Base-by-base conservation (phyloP, 2,888 invertebrate species). In the Callosobruchus maculatus region DNA sequence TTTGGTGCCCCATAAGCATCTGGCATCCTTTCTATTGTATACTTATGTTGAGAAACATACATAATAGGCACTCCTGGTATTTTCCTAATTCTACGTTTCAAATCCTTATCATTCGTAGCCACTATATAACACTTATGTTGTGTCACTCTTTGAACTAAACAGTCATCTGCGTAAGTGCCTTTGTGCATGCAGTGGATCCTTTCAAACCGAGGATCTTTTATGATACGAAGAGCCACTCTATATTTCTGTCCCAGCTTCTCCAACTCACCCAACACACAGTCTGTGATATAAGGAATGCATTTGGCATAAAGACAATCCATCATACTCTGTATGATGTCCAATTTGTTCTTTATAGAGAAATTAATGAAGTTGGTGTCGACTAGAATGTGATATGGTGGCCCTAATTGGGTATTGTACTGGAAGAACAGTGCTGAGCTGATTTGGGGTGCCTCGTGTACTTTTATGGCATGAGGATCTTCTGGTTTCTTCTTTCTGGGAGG, bases 101-200 rank as follows among this genome's bases (percentile, higher is more conserved):
- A 89, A 86, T 99, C 99, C 87, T 96, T 98, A 87, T 99, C 99
- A 89, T 98, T 99, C 20, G 99, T 99, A 0, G 98, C 99, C 49
- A 99, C 98, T 83, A 99, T 99, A 86, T 98, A 99, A 89, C 99
- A 99, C 86, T 99, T 99, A 87, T 99, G 98, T 90, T 99, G 97
- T 2, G 94, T 97, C 0, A 99, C 95, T 82, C 99, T 90, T 84
- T 99, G 95, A 0, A 99, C 96, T 74, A 99, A 89, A 86, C 99
- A 99, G 87, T 99, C 99, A 88, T 99, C 99, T 76, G 99, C 99
- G 89, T 99, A 99, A 0, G 97, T 98, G 22, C 99, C 99, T 87
- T 97, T 97, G 86, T 99, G 99, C 84, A 96, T 88, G 86, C 99
- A 99, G 49, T 94, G 91, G 68, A 99, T 89, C 78, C 98, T 91